Percentiles rank a stretch among this genome's conserved stretches.
These are phyloP conservation scores for Dolichomitus sp. DNA, from an alignment of 2,888 invertebrate species.

Conservation along the genomic window DNA sequence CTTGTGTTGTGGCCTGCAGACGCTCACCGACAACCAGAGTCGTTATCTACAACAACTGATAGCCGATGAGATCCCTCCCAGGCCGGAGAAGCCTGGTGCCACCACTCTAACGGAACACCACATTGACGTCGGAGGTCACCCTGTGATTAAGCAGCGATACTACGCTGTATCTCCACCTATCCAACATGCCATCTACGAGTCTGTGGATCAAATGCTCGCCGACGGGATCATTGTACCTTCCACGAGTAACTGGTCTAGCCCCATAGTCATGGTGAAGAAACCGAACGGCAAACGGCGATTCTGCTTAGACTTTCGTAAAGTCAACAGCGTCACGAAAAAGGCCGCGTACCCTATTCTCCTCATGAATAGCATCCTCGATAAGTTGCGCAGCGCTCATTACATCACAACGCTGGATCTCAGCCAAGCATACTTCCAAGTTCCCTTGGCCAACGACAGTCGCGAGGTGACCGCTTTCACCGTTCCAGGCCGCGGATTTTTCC, in stretches of 20 bases:
- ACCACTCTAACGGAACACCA: not conserved
- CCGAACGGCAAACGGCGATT: not conserved
- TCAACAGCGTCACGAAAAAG: no score
- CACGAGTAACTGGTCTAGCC: not conserved
- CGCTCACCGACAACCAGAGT: not conserved
- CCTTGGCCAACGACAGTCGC: slow-evolving; percentile 54
- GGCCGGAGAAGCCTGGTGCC: not conserved
- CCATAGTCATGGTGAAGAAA: slow-evolving; percentile 32
- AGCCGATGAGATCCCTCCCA: not conserved
- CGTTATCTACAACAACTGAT: not conserved
- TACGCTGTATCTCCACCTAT: slow-evolving; percentile 18
- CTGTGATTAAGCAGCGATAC: slow-evolving; percentile 22
- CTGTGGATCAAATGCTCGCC: slow-evolving; percentile 11
- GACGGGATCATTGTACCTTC: slow-evolving; percentile 33
- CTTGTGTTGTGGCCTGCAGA: not conserved
- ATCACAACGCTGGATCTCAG: slow-evolving; percentile 69
- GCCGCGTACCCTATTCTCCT: slow-evolving; percentile 68
- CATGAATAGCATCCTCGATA: slow-evolving; percentile 72
- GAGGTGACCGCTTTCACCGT: slow-evolving; percentile 76
- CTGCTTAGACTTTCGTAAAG: slow-evolving; percentile 40
- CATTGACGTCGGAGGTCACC: slow-evolving; percentile 11
- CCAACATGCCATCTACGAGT: slow-evolving; percentile 20
- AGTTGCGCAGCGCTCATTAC: slow-evolving; percentile 67
- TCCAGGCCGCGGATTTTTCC: slow-evolving; percentile 72
- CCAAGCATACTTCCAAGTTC: slow-evolving; percentile 68